Conservation (phyloP, 2,113 vertebrate genomes). For the Regulus satrapa region DNA sequence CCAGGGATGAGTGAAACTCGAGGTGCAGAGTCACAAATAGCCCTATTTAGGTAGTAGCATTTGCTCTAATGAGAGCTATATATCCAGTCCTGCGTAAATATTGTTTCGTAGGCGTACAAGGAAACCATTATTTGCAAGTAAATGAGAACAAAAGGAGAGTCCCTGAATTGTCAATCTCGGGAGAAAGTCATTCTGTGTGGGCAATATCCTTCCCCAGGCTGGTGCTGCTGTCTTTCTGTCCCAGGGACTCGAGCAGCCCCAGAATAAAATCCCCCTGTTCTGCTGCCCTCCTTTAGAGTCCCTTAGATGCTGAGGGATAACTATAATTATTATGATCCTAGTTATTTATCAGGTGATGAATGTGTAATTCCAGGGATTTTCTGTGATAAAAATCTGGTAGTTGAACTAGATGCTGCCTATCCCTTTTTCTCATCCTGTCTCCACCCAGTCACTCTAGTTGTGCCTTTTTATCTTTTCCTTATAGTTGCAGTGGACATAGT, state of each 20-base stretch:
- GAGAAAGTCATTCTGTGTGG: not conserved
- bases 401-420: not conserved
- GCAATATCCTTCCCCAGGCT: not conserved
- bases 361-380: not conserved
- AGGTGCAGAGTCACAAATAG: constrained; percentile 68
- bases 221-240: accelerated
- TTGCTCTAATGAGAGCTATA: constrained; percentile 65
- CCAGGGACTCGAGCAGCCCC: not conserved
- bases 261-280: not conserved
- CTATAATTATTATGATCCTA: not conserved
- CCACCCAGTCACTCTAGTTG: not conserved
- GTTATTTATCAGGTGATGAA: not conserved
- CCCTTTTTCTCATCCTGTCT: not conserved
- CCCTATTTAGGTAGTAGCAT: constrained; percentile 71
- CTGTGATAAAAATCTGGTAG: not conserved
- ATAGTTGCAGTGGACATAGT: not conserved
- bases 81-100: constrained; percentile 65
- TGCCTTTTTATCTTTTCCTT: not conserved
- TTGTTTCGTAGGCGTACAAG: constrained; percentile 30
- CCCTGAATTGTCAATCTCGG: not conserved
- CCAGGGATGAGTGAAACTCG: constrained; percentile 70
- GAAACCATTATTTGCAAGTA: constrained; percentile 35
- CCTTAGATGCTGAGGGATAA: not conserved
- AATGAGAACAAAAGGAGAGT: constrained; percentile 45
- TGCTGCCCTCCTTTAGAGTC: not conserved